phyloP scores from a whole-genome alignment of 2,113 vertebrate species.

The Anolis sagrei region DNA sequence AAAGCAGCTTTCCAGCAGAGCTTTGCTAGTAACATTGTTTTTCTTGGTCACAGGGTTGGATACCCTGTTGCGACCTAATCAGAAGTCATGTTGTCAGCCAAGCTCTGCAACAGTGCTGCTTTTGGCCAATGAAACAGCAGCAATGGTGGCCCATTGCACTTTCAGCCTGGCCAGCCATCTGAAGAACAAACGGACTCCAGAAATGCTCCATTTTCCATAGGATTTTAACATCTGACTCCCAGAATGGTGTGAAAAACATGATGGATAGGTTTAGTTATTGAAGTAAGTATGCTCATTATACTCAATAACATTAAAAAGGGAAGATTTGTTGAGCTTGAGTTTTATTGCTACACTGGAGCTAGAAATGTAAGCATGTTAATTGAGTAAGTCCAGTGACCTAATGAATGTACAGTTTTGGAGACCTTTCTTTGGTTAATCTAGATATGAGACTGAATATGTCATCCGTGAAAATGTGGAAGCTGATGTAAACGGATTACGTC shows the following conservation, averaged over 20 bases:
- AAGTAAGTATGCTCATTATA: background rate
- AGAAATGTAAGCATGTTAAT: background rate
- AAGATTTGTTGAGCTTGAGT: background rate
- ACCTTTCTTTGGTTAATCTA: slow-evolving; percentile 39
- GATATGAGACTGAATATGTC: slow-evolving; percentile 81
- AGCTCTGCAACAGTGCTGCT: no score
- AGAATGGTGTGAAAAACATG: background rate
- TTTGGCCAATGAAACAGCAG: no score
- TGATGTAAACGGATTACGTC: slow-evolving; percentile 76
- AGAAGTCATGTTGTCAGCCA: no score
- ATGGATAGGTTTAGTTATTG: background rate
- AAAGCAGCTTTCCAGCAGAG: no score
- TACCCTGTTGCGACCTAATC: no score
- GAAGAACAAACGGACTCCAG: no score
- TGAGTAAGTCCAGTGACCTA: background rate
- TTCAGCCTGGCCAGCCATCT: no score
- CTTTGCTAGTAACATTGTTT: no score
- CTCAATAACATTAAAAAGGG: background rate
- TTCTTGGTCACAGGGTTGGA: no score
- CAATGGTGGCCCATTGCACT: no score
- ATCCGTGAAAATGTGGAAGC: slow-evolving; percentile 82
- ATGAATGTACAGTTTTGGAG: background rate
- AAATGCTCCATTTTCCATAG: background rate
- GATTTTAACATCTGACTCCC: background rate
- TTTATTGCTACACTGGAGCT: background rate